A percentile compares a stretch with the other conserved stretches of the same genome.
phyloP scores from a whole-genome alignment of 2,797 vertebrate genomes.

The Propithecus deckenii region DNA sequence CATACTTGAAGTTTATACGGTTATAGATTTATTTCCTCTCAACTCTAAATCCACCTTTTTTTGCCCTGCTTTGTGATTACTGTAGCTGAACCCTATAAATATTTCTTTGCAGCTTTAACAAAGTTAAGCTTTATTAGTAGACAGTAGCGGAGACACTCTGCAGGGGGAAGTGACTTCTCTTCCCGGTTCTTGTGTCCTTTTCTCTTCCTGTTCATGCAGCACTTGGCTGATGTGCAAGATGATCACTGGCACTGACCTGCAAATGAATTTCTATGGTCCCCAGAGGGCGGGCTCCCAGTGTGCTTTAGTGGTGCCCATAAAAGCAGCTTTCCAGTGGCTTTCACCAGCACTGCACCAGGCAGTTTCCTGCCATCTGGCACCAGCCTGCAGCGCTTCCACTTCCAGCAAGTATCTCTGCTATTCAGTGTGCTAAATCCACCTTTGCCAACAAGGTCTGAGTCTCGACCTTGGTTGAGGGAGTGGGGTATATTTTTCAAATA shows the following conservation, averaged over 20 bases:
- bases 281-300: neutral
- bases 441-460: neutral
- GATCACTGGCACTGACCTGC: neutral
- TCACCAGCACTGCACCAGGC: neutral
- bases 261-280: neutral
- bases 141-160: neutral
- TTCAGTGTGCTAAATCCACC: neutral
- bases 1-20: neutral
- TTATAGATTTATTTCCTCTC: neutral
- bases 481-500: neutral
- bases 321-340: neutral
- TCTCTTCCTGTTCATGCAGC: neutral
- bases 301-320: neutral
- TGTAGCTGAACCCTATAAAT: neutral
- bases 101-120: neutral
- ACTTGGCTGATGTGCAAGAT: neutral
- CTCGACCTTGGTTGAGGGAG: neutral
- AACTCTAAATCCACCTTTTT: neutral
- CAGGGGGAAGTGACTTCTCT: neutral
- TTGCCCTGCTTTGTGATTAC: neutral
- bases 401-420: neutral
- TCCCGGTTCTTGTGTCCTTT: neutral
- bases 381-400: neutral
- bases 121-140: neutral
- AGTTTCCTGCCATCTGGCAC: neutral